These are phyloP conservation scores for Cryptocheilus praepositus DNA, from an alignment of 2,888 invertebrate species.

Conservation along the genomic window DNA sequence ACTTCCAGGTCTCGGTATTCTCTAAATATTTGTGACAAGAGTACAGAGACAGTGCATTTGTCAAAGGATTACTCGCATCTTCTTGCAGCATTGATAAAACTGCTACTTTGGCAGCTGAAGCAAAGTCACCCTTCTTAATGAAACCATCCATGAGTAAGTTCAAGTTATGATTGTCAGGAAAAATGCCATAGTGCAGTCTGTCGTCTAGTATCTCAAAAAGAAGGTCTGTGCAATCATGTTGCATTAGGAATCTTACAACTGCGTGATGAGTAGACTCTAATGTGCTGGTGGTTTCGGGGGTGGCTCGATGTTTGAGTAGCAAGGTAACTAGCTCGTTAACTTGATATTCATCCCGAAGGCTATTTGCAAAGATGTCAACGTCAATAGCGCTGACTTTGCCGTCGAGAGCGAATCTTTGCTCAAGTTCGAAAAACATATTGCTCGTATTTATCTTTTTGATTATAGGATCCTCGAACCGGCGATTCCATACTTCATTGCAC, in stretches of 20 bases:
- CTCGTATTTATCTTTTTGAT: conserved; percentile 80
- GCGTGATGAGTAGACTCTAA: conserved; percentile 91
- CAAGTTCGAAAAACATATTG: conserved; percentile 83
- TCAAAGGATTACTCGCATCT: conserved; percentile 84
- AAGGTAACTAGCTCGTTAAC: conserved; percentile 85
- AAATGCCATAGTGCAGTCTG: conserved; percentile 91
- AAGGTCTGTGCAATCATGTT: conserved; percentile 75
- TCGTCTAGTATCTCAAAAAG: conserved; percentile 86
- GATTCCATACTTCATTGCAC: conserved; percentile 84
- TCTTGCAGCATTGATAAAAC: conserved; percentile 92
- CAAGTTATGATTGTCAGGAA: conserved; percentile 87
- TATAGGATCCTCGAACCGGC: conserved; percentile 79
- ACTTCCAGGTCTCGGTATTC: conserved; percentile 76
- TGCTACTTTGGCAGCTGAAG: conserved; percentile 86
- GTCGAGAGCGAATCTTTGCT: conserved; percentile 80
- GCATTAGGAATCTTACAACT: conserved; percentile 80
- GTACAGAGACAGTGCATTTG: conserved; percentile 82
- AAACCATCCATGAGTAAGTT: conserved; percentile 89
- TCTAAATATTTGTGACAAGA: conserved; percentile 85
- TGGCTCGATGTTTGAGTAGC: conserved; percentile 83
- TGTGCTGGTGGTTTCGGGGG: conserved; percentile 82
- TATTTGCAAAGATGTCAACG: conserved; percentile 88
- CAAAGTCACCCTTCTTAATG: conserved; percentile 81
- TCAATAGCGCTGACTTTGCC: conserved; percentile 85
- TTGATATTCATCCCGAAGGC: conserved; percentile 77